Percentiles rank a stretch among this genome's conserved stretches.
Conservation (phyloP, 2,888 invertebrate species). For the Allacma fusca region DNA sequence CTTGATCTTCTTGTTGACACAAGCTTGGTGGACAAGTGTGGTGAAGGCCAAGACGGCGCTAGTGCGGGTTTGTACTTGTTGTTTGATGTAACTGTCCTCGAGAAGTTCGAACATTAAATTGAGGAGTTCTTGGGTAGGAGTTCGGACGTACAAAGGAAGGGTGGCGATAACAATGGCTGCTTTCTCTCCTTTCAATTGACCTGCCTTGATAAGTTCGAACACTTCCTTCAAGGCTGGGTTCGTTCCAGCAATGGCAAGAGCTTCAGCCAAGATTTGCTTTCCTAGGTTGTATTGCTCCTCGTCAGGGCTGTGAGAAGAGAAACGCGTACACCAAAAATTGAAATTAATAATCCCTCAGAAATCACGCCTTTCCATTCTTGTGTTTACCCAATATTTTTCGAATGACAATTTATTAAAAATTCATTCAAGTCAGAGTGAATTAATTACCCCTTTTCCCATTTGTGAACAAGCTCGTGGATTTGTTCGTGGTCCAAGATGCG, state of each 20-base stretch:
- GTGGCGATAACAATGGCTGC: constrained; percentile 62
- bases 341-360: too few relatives aligned
- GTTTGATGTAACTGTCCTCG: not conserved
- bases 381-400: not conserved
- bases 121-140: constrained; percentile 63
- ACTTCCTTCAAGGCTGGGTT: constrained; percentile 35
- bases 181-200: constrained; percentile 60
- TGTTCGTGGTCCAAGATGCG: too few relatives aligned
- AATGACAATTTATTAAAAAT: not conserved
- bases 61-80: constrained; percentile 55
- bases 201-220: constrained; percentile 60
- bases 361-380: not conserved
- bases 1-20: too few relatives aligned
- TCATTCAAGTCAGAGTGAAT: too few relatives aligned
- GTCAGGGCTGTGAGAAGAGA: too few relatives aligned
- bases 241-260: constrained; percentile 27
- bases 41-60: constrained; percentile 62
- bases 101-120: constrained; percentile 57
- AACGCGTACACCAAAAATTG: too few relatives aligned
- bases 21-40: constrained; percentile 62
- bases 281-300: constrained; percentile 6
- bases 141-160: constrained; percentile 62
- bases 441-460: not conserved
- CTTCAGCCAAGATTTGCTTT: constrained; percentile 18
- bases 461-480: too few relatives aligned